These are phyloP conservation scores for Ctenodactylus gundi DNA, from an alignment of 2,113 vertebrate species.

Conservation along the genomic window DNA sequence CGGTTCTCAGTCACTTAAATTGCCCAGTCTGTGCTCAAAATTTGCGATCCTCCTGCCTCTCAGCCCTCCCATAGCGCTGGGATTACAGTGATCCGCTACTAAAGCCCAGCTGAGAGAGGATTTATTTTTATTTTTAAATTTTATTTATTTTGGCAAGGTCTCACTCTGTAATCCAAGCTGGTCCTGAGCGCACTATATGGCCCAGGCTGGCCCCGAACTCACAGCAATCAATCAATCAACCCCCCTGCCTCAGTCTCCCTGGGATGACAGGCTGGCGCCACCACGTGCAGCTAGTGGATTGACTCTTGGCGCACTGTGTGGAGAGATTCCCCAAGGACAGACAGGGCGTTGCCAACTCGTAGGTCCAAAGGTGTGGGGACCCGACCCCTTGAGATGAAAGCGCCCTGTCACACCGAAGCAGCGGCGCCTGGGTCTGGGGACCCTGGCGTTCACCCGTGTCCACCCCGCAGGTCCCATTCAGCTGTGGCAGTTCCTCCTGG, in stretches of 20 bases:
- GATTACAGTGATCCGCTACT: no score
- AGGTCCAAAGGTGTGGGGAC: neutral
- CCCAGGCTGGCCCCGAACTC: no score
- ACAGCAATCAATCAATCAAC: no score
- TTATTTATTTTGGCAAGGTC: no score
- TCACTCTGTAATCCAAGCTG: no score
- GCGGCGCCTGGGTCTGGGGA: neutral
- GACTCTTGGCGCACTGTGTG: neutral
- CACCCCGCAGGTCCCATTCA: conserved; percentile 71
- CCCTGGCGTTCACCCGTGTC: neutral
- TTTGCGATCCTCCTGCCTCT: neutral
- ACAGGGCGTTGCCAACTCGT: neutral
- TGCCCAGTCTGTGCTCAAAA: neutral
- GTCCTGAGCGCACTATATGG: no score
- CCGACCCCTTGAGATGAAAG: neutral
- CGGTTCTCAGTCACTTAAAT: neutral
- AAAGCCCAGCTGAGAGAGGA: no score
- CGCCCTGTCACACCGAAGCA: neutral
- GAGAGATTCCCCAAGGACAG: neutral
- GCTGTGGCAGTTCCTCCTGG: conserved; percentile 79
- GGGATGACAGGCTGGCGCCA: no score
- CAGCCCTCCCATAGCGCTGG: neutral
- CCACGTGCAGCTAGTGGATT: no score
- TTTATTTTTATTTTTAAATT: no score
- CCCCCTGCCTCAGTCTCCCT: no score